These are phyloP conservation scores for Uropetala carovei DNA, from an alignment of 2,888 invertebrate species.

Conservation along the genomic window DNA sequence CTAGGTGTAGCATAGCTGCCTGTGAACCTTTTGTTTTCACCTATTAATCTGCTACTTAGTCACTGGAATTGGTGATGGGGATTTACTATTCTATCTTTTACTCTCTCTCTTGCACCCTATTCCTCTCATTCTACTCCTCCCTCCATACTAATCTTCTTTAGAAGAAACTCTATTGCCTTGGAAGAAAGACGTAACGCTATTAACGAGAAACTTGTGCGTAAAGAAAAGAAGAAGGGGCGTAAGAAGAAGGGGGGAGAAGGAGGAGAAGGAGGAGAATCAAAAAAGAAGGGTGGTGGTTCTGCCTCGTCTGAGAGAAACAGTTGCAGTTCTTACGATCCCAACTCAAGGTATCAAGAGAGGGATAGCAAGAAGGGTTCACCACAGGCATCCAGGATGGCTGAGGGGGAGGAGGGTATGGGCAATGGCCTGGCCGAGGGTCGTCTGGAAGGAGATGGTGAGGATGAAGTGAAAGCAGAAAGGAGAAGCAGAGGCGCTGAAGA, in stretches of 20 bases:
- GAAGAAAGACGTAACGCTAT: conserved; percentile 83
- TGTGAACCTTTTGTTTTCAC: no score
- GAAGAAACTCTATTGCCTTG: conserved; percentile 81
- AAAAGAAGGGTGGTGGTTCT: conserved; percentile 72
- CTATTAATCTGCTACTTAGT: no score
- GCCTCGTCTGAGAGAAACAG: conserved; percentile 68
- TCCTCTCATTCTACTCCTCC: not conserved
- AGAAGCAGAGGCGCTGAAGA: conserved; percentile 60
- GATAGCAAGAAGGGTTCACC: conserved; percentile 69
- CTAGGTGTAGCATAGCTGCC: no score
- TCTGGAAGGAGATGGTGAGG: not conserved
- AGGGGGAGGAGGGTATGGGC: not conserved
- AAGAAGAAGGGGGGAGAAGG: conserved; percentile 77
- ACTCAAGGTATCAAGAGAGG: conserved; percentile 72
- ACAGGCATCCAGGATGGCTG: not conserved
- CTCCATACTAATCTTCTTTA: conserved; percentile 69
- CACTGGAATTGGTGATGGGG: no score
- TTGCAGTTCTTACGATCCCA: conserved; percentile 71
- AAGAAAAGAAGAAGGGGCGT: conserved; percentile 85
- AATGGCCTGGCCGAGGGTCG: not conserved
- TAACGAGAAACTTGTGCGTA: conserved; percentile 85
- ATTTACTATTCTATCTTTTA: no score
- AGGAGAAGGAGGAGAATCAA: conserved; percentile 73
- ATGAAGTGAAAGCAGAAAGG: not conserved
- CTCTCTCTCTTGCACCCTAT: not conserved